Base-by-base conservation (phyloP, 2,113 vertebrate genomes). In the Sturnira hondurensis region DNA sequence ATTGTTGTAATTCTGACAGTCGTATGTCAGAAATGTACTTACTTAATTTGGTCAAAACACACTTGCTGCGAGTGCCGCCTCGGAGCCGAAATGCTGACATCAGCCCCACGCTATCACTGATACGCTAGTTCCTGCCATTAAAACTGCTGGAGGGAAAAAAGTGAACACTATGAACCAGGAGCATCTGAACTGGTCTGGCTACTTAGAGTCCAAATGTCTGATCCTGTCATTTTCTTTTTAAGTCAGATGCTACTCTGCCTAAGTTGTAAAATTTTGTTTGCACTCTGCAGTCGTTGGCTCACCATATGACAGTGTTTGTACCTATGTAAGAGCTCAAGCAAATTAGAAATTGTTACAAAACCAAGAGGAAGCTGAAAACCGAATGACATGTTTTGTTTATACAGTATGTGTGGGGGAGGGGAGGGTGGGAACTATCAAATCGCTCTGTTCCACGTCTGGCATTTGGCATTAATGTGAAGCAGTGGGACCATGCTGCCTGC, bases 11-110 rank as follows among this genome's bases (percentile, higher is more conserved):
- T 97, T 96, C 95, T 93, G 94, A 96, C 94, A 97, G 97, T 89
- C 96, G 94, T 95, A 98, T 97, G 96, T 98, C 95, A 98, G 97
- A 98, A 98, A 94, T 97, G 93, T 98, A 98, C 98, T 98, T 98
- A 98, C 98, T 98, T 98, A 97, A 97, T 93, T 97, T 97, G 96
- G 95, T 93, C 98, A 97, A 97, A 96, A 97, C 22, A 97, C 98
- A 97, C 97, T 98, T 98, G 98, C 95, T 97, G 96, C 93, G 97
- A 97, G 81, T 97, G 97, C 61, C 96, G 22, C 97, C 95, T 93
- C 93, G 89, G 97, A 98, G 96, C 97, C 96, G 56, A 63, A 43
- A 84, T 78, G 92, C 97, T 95, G 94, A 97, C 97, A 90, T 97
- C 94, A 96, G 68, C 93, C 76, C 81, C 82, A 58, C 19, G 4